Evolutionary conservation across 1,140 invertebrate genomes (phyloP).

Genomic region (Apis dorsata): DNA sequence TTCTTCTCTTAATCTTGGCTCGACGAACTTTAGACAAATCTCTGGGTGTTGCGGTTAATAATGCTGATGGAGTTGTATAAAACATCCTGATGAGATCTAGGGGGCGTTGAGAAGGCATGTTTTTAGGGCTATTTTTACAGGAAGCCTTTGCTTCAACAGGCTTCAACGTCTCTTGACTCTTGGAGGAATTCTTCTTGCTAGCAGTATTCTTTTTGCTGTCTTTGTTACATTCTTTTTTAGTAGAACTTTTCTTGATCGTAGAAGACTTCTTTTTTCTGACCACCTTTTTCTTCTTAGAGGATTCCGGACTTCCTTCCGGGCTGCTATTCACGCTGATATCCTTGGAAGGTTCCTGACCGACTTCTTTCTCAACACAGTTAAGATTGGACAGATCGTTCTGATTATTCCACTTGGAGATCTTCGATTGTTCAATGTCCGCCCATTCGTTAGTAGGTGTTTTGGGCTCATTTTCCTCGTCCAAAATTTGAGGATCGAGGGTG

Average conservation of each 20-base stretch:
- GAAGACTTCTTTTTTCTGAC: constrained; percentile 69
- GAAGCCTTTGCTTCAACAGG: constrained; percentile 39
- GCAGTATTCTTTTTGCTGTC: constrained; percentile 56
- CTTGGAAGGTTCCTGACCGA: constrained; percentile 55
- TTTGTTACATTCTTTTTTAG: constrained; percentile 58
- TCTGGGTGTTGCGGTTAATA: constrained; percentile 76
- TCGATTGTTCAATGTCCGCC: constrained; percentile 37
- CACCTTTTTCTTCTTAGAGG: constrained; percentile 69
- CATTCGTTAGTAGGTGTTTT: constrained; percentile 70
- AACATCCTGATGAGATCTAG: constrained; percentile 76
- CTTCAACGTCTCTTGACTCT: constrained; percentile 52
- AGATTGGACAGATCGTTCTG: constrained; percentile 69
- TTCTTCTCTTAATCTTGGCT: constrained; percentile 75
- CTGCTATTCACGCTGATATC: constrained; percentile 46
- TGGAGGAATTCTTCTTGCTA: constrained; percentile 31
- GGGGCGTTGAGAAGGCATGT: constrained; percentile 68
- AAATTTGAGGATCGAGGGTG: neutral
- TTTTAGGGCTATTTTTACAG: constrained; percentile 52
- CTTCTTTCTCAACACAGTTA: constrained; percentile 57
- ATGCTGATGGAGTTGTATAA: constrained; percentile 75
- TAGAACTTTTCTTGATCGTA: constrained; percentile 47
- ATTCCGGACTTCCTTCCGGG: constrained; percentile 46
- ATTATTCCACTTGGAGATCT: constrained; percentile 75
- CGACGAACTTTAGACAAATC: constrained; percentile 75
- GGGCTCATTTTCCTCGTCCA: constrained; percentile 63